Conservation (phyloP, 2,888 invertebrate genomes). For the Tetheella fluctuosa region DNA sequence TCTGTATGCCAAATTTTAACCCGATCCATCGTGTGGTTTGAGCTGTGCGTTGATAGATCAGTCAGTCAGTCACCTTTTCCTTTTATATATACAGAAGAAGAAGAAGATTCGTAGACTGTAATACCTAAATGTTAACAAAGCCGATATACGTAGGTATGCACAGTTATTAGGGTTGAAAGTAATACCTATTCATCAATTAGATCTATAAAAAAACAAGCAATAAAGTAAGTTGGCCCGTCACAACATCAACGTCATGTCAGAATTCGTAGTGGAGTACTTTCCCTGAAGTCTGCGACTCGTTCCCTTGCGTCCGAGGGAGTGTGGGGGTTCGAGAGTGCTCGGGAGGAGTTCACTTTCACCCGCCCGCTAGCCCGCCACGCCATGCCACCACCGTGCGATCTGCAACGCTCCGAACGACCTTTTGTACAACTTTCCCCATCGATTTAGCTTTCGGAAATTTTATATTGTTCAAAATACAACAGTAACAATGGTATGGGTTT, state of each 20-base stretch:
- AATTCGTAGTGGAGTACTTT: slow-evolving; percentile 46
- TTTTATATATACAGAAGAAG: too few species aligned
- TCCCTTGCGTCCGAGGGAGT: slow-evolving; percentile 36
- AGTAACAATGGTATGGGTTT: slow-evolving; percentile 17
- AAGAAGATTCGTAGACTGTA: too few species aligned
- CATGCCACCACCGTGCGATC: slow-evolving; percentile 39
- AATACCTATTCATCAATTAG: too few species aligned
- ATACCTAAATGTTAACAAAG: too few species aligned
- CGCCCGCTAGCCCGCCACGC: slow-evolving; percentile 27
- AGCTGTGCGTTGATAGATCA: too few species aligned
- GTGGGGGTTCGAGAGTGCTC: slow-evolving; percentile 35
- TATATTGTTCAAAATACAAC: slow-evolving; percentile 32
- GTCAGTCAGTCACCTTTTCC: too few species aligned
- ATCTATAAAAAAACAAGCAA: not conserved
- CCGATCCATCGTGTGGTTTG: too few species aligned
- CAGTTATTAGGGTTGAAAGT: too few species aligned
- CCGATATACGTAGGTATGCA: too few species aligned
- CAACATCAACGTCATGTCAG: slow-evolving; percentile 31
- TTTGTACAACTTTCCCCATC: slow-evolving; percentile 57
- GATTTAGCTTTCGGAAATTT: slow-evolving; percentile 39
- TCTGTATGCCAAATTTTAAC: too few species aligned
- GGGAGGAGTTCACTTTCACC: slow-evolving; percentile 66
- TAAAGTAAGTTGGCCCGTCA: slow-evolving; percentile 18
- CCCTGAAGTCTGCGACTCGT: slow-evolving; percentile 63
- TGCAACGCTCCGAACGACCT: slow-evolving; percentile 54